Percentiles rank a stretch among this genome's conserved stretches.
These are phyloP conservation scores for Clarias batrachus DNA, from an alignment of 2,113 vertebrate species.

Conservation along the genomic window DNA sequence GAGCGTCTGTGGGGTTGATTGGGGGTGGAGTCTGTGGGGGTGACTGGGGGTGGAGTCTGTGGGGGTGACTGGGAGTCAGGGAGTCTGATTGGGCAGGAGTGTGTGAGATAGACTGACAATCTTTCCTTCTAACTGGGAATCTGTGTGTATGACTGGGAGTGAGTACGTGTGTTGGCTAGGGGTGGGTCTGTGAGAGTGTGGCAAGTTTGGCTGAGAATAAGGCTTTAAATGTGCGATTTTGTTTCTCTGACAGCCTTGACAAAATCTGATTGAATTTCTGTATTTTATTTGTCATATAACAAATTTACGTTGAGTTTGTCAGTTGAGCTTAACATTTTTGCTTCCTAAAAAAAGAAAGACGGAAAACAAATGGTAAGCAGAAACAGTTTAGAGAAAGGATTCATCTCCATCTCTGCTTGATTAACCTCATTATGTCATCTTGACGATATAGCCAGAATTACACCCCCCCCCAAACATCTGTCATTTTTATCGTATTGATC, in stretches of 20 bases:
- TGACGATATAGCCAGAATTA: background rate
- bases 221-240: background rate
- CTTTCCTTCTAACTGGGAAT: no score
- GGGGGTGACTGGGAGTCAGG: background rate
- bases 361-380: constrained; percentile 31
- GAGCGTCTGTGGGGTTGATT: background rate
- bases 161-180: no score
- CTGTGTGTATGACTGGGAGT: no score
- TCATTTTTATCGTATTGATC: background rate
- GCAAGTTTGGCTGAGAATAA: background rate
- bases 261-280: constrained; percentile 1
- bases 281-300: constrained; percentile 9
- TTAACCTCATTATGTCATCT: background rate
- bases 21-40: background rate
- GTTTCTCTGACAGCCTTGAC: background rate
- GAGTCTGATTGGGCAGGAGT: no score
- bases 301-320: constrained; percentile 7
- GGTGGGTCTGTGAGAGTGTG: no score
- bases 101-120: no score
- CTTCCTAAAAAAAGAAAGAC: constrained; percentile 20
- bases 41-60: no score
- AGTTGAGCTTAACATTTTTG: constrained; percentile 28
- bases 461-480: background rate
- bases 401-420: constrained; percentile 23
- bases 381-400: constrained; percentile 20